phyloP scores from a whole-genome alignment of 2,797 vertebrate species.

The Rachycentron canadum region DNA sequence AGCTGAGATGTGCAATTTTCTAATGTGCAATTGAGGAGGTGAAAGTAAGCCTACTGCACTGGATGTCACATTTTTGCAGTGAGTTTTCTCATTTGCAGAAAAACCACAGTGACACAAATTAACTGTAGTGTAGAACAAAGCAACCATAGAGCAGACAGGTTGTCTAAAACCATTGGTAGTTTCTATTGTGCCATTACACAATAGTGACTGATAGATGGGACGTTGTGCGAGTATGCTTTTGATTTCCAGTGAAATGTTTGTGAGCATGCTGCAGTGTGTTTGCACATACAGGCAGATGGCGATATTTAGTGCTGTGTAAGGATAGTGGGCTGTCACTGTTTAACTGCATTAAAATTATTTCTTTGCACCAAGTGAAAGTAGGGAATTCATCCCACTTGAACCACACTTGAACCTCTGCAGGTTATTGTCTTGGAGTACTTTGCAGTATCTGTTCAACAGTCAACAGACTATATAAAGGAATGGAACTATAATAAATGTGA shows the following conservation, averaged over 20 bases:
- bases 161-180: slow-evolving; percentile 26
- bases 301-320: not conserved
- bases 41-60: slow-evolving; percentile 2
- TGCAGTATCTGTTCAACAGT: not conserved
- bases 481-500: slow-evolving; percentile 31
- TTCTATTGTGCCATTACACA: slow-evolving; percentile 20
- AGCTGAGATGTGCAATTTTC: slow-evolving; percentile 39
- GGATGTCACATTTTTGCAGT: slow-evolving; percentile 37
- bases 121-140: slow-evolving; percentile 4
- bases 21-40: slow-evolving; percentile 44
- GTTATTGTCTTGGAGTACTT: not conserved
- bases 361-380: slow-evolving; percentile 1
- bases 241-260: slow-evolving; percentile 12
- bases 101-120: slow-evolving; percentile 37
- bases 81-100: slow-evolving; percentile 28
- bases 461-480: slow-evolving; percentile 9
- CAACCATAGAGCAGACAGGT: slow-evolving; percentile 9
- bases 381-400: slow-evolving; percentile 7
- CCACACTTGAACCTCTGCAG: slow-evolving; percentile 11
- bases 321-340: not conserved
- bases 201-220: not conserved
- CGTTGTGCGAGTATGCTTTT: slow-evolving; percentile 4
- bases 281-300: slow-evolving; percentile 1
- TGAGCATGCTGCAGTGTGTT: slow-evolving; percentile 11
- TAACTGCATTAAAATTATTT: slow-evolving; percentile 1